phyloP scores from a whole-genome alignment of 2,888 invertebrate genomes.

The Pterobdella sp. region DNA sequence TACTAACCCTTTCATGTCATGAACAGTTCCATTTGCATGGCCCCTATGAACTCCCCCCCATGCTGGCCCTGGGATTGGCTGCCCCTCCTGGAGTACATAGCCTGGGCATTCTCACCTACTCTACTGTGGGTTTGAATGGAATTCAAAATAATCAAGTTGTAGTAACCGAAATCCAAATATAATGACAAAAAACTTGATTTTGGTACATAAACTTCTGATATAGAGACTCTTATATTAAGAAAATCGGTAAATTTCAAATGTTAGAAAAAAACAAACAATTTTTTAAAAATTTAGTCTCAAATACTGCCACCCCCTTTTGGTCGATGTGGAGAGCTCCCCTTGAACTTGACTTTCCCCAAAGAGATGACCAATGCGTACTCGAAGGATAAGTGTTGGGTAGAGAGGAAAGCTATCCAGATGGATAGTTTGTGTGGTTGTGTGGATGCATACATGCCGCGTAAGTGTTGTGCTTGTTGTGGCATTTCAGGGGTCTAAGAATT shows the following conservation, averaged over 20 bases:
- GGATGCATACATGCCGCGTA: slow-evolving; percentile 34
- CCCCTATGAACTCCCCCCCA: slow-evolving; percentile 26
- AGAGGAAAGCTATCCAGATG: slow-evolving; percentile 27
- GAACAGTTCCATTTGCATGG: slow-evolving; percentile 29
- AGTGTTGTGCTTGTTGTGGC: not conserved
- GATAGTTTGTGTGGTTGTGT: slow-evolving; percentile 27
- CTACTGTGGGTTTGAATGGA: slow-evolving; percentile 14
- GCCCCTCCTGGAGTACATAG: slow-evolving; percentile 30
- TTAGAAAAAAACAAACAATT: no score
- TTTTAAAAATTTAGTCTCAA: no score
- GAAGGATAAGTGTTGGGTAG: slow-evolving; percentile 27
- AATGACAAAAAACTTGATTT: no score
- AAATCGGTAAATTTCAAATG: no score
- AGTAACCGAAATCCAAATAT: not conserved
- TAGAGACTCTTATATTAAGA: no score
- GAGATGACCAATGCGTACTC: slow-evolving; percentile 23
- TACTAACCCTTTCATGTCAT: not conserved
- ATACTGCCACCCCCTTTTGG: slow-evolving; percentile 30
- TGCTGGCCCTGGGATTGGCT: slow-evolving; percentile 28
- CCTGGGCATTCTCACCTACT: slow-evolving; percentile 28
- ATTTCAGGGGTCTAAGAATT: no score
- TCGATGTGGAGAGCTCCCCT: not conserved
- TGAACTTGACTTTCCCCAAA: slow-evolving; percentile 8
- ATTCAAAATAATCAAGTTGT: not conserved
- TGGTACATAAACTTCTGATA: no score